Base-by-base conservation (phyloP, 2,113 vertebrate species). In the Lepisosteus oculatus region DNA sequence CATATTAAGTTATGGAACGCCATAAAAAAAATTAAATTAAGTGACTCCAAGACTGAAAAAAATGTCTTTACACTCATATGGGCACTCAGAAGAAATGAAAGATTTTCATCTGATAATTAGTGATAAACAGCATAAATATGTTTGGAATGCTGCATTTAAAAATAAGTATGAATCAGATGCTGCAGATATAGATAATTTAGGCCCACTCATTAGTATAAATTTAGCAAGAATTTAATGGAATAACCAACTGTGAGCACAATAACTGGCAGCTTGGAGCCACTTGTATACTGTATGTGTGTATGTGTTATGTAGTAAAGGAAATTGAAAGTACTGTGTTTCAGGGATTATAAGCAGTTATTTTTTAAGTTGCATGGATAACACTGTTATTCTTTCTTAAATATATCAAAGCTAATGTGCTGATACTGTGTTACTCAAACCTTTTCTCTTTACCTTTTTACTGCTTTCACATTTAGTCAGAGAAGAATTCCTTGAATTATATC, bases 41-140 rank as follows among this genome's bases (percentile, higher is more conserved):
- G 77, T 61, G 55, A 56, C 76, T 82, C 70, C 73, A 69, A 67
- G 70, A 45, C 69, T 65, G 51, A 78, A 77, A 89, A 86, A 89
- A 86, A 80, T 78, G 83, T 84, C 85, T 85, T 85, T 84, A 85
- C 83, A 90, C 82, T 78, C 74, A 79, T 82, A 71, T 76, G 74
- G 76, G 43, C 76, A 64, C 77, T 70, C 76, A 78, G 72, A 69
- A 81, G 81, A 85, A 89, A 84, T 76, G 14, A 2, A 73, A 61
- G 68, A 80, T 81, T 79, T 83, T 77, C 56, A 71, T 85, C 79
- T 64, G 70, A 78, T 89, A 85, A 91, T 85, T 77, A 76, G 69
- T 11, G 80, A 79, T 83, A 65, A 85, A 87, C 79, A 82, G 77
- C 72, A 6, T 0, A 84, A 76, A 80, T 83, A 90, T 80, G 85